Base-by-base conservation (phyloP, 2,113 vertebrate species). In the Bombycilla garrulus region DNA sequence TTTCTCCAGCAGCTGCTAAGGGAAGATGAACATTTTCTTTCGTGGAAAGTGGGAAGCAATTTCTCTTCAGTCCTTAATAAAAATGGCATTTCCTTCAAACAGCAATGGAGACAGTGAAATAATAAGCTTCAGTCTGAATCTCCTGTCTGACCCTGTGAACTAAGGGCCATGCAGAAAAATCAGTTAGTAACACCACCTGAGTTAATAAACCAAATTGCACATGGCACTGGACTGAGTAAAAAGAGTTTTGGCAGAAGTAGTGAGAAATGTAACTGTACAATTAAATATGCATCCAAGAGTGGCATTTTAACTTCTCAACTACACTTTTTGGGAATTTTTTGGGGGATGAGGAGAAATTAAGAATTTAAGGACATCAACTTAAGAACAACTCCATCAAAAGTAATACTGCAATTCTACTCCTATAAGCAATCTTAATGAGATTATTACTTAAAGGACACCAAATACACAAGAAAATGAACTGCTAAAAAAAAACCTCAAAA, bases 281-380 rank as follows among this genome's bases (percentile, higher is more conserved):
- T 35, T 64, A 79, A 71, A 5, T 60, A 42, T 6, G 15, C 38
- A 13, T 9, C 42, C 44, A 79, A 78, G 45, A 76, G 3, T 4
- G 12, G 3, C 15, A 53, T 33, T 71, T 71, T 82, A 42, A 53
- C 20, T 72, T 61, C 36, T 82, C 45, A 79, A 15, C 10, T 31
- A 38, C 0, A 1, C 2, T 1, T 33, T 4, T 5, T 4, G 10
- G 31, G 20, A n/a, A 44, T 62, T 65, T 24, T 28, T 1, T 0
- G 2, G 4, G 1, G 5, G 2, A 44, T 9, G 4, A 4, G 4
- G 4, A 70, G 16, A 79, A 80, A 79, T n/a, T 4, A 79, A 44
- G 12, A 11, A 50, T 57, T 87, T 69, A 64, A 76, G 6, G 16
- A 69, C 8, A 53, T 53, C 48, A 65, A 23, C 8, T 36, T 44